A percentile compares a stretch with the other conserved stretches of the same genome.
These are phyloP conservation scores for Pollicipes pollicipes DNA, from an alignment of 1,140 invertebrate species.

Conservation along the genomic window DNA sequence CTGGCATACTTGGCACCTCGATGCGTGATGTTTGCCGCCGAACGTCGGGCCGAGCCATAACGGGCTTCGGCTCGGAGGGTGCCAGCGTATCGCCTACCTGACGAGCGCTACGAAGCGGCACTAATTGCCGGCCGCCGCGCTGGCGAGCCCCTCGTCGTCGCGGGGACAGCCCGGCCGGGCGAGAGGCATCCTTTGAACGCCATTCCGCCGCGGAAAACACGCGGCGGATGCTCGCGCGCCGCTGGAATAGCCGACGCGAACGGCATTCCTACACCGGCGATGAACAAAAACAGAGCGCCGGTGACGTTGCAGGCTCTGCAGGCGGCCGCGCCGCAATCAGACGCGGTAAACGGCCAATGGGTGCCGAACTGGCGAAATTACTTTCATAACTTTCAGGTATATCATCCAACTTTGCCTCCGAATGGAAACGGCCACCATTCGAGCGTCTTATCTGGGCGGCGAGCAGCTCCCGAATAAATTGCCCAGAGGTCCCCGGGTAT, in stretches of 20 bases:
- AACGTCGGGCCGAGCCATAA: not conserved
- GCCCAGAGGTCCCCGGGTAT: not conserved
- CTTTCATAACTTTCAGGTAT: conserved; percentile 2
- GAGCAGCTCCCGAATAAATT: not conserved
- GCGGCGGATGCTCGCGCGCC: not conserved
- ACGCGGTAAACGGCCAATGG: not conserved
- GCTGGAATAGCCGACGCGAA: not conserved
- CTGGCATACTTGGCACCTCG: not conserved
- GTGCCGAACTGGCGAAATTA: not conserved
- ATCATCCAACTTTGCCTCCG: not conserved
- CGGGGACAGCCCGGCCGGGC: not conserved
- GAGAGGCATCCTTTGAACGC: not conserved
- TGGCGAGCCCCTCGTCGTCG: not conserved
- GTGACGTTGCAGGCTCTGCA: not conserved
- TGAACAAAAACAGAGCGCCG: not conserved
- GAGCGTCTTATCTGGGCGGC: not conserved
- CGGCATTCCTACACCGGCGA: not conserved
- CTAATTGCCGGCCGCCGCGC: not conserved
- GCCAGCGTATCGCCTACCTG: not conserved
- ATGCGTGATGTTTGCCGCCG: not conserved
- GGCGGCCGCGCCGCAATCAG: not conserved
- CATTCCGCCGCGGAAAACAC: not conserved
- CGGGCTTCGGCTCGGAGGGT: not conserved
- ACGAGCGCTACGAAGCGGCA: not conserved
- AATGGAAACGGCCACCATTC: not conserved